A percentile compares a stretch with the other conserved stretches of the same genome.
These are phyloP conservation scores for Aspidiotus rigidus DNA, from an alignment of 2,888 invertebrate genomes.

Conservation along the genomic window DNA sequence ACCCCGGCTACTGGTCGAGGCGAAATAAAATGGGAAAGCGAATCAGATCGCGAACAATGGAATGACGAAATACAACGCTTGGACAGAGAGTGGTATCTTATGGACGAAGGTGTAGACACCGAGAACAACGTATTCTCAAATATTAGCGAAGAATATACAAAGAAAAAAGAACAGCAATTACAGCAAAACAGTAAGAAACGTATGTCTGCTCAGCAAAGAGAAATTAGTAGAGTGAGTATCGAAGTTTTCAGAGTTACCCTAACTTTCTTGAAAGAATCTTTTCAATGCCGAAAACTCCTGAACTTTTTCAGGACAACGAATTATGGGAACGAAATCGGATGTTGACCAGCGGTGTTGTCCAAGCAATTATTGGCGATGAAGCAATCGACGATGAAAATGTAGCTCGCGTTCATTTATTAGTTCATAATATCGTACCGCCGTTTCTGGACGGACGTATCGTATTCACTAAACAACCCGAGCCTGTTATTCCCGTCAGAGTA, in stretches of 20 bases:
- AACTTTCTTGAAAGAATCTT: not conserved
- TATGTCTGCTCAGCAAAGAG: slow-evolving; percentile 89
- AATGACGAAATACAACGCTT: slow-evolving; percentile 80
- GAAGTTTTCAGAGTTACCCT: not conserved
- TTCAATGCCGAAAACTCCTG: not conserved
- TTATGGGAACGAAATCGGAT: slow-evolving; percentile 97
- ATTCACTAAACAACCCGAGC: slow-evolving; percentile 97
- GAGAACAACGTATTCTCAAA: slow-evolving; percentile 87
- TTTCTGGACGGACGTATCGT: slow-evolving; percentile 97
- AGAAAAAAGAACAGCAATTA: slow-evolving; percentile 84
- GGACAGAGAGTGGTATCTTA: slow-evolving; percentile 94
- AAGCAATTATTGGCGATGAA: slow-evolving; percentile 75
- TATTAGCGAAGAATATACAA: slow-evolving; percentile 82
- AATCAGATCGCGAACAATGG: slow-evolving; percentile 55
- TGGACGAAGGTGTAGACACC: slow-evolving; percentile 88
- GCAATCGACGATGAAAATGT: slow-evolving; percentile 93
- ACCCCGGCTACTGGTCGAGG: slow-evolving; percentile 59
- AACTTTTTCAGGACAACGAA: slow-evolving; percentile 71
- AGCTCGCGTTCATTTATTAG: slow-evolving; percentile 87
- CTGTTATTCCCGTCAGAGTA: slow-evolving; percentile 84
- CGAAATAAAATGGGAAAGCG: slow-evolving; percentile 50
- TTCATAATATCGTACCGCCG: slow-evolving; percentile 97
- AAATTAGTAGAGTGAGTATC: slow-evolving; percentile 67
- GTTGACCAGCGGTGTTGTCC: slow-evolving; percentile 89
- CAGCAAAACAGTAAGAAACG: slow-evolving; percentile 83